Evolutionary conservation across 2,113 vertebrate species (phyloP), one percentile per base, ranked within the genome.

Genomic region (Glaucomys volans): DNA sequence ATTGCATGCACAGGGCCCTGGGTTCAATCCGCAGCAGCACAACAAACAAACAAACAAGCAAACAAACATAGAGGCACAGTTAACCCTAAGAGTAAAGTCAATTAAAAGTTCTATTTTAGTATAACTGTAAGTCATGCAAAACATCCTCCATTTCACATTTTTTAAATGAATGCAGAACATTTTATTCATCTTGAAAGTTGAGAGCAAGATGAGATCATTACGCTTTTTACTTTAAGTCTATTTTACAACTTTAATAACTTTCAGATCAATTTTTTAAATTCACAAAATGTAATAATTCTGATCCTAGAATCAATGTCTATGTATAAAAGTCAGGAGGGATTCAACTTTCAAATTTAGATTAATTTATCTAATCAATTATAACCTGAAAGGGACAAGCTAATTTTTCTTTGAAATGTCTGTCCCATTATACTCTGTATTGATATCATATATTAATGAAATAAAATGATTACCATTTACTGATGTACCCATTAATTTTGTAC

Each of bases 401-500:
- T 94, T 94, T 93, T 66, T 91, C 44, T 86, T 89, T 96, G 91
- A 96, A 94, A 80, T 88, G 74, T 84, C 67, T 92, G 54, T 76
- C 8, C 42, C 32, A 44, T 52, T 94, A 75, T 80, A 71, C 10
- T 10, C 44, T 88, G 42, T 66, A 79, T 66, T 81, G 87, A 96
- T 81, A 59, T 42, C 17, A 10, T 40, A 75, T 52, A 59, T 59
- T 92, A 95, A 87, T 82, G 50, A 96, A 97, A 62, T 94, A 87
- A 76, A 24, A 20, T 30, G 87, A 37, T 28, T 80, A 42, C 13
- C 62, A 87, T 93, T 82, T 91, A 91, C 54, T 62, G 93, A 64
- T 42, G 32, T 81, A 35, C 66, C 66, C 76, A 87, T 92, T 87
- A 93, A 76, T 87, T 96, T 87, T 92, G 22, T 76, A 76, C 66